phyloP scores from a whole-genome alignment of 2,888 invertebrate species.

The Lycophotia porphyrea region DNA sequence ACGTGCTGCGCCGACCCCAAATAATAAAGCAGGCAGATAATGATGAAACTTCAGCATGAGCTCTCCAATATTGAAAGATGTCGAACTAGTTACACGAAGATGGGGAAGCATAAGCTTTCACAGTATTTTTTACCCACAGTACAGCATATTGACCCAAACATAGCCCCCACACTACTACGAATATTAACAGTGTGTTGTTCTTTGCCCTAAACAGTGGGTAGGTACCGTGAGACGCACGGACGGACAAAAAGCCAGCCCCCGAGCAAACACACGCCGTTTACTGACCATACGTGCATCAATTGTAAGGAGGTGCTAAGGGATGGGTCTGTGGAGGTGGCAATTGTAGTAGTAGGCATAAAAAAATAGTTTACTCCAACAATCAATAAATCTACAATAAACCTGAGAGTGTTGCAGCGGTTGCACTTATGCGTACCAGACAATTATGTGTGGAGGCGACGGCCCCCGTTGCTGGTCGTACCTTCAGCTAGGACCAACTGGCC shows the following conservation, averaged over 20 bases:
- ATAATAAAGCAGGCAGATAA: too few relatives aligned
- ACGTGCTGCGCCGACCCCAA: too few relatives aligned
- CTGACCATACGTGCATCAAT: conserved; percentile 82
- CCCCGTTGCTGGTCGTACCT: too few relatives aligned
- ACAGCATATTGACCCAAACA: conserved; percentile 20
- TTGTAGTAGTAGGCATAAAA: conserved; percentile 4
- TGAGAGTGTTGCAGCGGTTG: too few relatives aligned
- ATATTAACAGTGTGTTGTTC: conserved; percentile 63
- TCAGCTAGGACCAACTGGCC: too few relatives aligned
- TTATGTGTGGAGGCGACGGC: too few relatives aligned
- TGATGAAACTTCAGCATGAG: neutral
- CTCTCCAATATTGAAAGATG: neutral
- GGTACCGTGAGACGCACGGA: conserved; percentile 75
- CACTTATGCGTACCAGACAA: too few relatives aligned
- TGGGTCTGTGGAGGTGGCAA: conserved; percentile 65
- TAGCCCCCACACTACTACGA: conserved; percentile 41
- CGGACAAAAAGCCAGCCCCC: conserved; percentile 78
- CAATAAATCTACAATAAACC: too few relatives aligned
- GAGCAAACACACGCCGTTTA: conserved; percentile 77
- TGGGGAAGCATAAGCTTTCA: neutral
- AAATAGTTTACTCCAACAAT: neutral
- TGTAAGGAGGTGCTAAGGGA: conserved; percentile 33
- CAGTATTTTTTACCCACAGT: neutral
- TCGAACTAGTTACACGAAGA: neutral
- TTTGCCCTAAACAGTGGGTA: conserved; percentile 59